Evolutionary conservation across 2,888 invertebrate species (phyloP), one percentile per base, ranked within the genome.

Genomic region (Trissoscelio sp.): DNA sequence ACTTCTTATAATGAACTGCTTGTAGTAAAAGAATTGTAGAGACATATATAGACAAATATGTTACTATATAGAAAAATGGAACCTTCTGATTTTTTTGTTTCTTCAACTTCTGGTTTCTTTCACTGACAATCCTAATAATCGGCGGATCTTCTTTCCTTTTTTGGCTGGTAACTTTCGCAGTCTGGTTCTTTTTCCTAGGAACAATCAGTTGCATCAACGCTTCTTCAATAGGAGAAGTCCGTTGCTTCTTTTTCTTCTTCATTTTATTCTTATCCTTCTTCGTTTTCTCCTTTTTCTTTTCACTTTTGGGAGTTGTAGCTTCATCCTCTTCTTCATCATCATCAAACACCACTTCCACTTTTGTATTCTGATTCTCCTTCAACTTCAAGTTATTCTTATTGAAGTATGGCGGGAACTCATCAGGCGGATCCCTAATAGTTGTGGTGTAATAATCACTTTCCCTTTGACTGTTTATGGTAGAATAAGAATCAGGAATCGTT

Each of bases 401-500:
- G 53, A 89, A 88, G 39, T 86, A 90, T 0, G 90, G 88, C 0
- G 88, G 87, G 58, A 88, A 89, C 2, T 86, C 86, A 24, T 88
- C 87, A 0, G 85, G 85, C 3, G 88, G 86, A 51, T 88, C 83
- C 16, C 87, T 84, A 1, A 74, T 77, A 6, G 84, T 79, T 0
- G 79, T 51, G 4, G 74, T 39, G n/a, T 60, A 83, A 37, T 81
- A 82, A 64, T 80, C 74, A 12, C 28, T 70, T 9, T 69, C 62
- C 5, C 22, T 70, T 6, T 74, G 67, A 67, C 18, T 78, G 11
- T 82, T 75, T 28, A 82, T 79, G 0, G 79, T 82, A 14, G 82
- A 82, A 73, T 82, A 82, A n/a, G 79, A 79, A 80, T 83, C 82
- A 7, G 62, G 58, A 58, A 78, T 22, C 1, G 48, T 55, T 66